Evolutionary conservation across 2,888 invertebrate species (phyloP), one percentile per base, ranked within the genome.

Genomic region (Steinernema scapterisci): DNA sequence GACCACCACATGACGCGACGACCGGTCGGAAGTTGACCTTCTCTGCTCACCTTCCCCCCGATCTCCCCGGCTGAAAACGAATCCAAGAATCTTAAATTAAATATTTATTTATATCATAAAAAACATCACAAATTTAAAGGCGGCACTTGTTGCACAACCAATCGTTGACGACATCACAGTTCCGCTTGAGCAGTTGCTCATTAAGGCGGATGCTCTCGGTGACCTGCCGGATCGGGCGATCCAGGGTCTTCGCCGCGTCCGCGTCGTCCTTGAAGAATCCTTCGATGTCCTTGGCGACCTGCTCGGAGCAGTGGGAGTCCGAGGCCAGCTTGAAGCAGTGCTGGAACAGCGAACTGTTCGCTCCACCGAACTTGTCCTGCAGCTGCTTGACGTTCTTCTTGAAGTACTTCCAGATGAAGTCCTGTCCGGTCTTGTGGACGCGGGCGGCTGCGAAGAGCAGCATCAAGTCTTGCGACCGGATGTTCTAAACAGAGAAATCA

Each of bases 341-440:
- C 75, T 83, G 84, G 82, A 86, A 86, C 21, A 85, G 76, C 9
- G 76, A 79, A n/a, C 79, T 77, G 75, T 84, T 83, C 21, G 82
- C 82, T 21, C 81, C 80, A 11, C 85, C 85, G 51, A 82, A 84
- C 74, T 82, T 83, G 9, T 79, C 76, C 51, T 83, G 44, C 72
- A 86, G 75, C 70, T 78, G 27, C 23, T 82, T 79, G 63, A 84
- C 72, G 54, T 86, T 81, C 9, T 79, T 71, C 75, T 82, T 81
- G 84, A 84, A 84, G 78, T 79, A 86, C 44, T 76, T 73, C 85
- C 85, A 86, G 0, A 76, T 71, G 72, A 75, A 84, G 23, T 83
- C 82, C 52, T 83, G 81, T 31, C 84, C 83, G 52, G 73, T 78
- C 25, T 74, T 75, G 1, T 76, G 76, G 31, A 54, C 71, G 6